Evolutionary conservation across 2,797 vertebrate genomes (phyloP).

Genomic region (Danio kyathit): DNA sequence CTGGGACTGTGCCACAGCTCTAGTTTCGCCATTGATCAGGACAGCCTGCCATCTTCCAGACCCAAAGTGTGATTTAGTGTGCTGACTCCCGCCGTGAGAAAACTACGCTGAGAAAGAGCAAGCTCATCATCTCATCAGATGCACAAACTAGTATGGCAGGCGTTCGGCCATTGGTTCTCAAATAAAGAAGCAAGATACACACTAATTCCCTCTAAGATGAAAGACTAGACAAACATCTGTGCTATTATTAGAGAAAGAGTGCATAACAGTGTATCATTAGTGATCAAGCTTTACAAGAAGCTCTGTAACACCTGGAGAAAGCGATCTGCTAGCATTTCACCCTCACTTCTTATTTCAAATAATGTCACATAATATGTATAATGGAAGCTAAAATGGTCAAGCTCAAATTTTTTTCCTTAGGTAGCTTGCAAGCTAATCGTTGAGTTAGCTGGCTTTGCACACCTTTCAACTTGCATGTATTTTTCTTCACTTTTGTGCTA

Average conservation of each 20-base stretch:
- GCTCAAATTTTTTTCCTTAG: neutral
- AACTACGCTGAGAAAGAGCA: slow-evolving; percentile 42
- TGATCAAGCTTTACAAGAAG: neutral
- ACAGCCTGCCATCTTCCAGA: slow-evolving; percentile 32
- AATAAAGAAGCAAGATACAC: slow-evolving; percentile 8
- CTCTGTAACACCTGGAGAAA: neutral
- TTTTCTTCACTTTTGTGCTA: too few relatives aligned
- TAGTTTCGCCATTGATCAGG: slow-evolving; percentile 52
- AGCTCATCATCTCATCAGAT: slow-evolving; percentile 47
- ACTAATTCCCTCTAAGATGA: neutral
- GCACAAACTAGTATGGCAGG: slow-evolving; percentile 30
- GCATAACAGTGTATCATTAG: neutral
- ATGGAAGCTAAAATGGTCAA: neutral
- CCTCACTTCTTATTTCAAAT: neutral
- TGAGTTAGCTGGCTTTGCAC: neutral
- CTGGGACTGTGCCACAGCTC: slow-evolving; percentile 31
- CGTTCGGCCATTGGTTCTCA: slow-evolving; percentile 27
- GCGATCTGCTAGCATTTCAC: neutral
- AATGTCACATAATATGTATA: neutral
- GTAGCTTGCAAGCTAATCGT: neutral
- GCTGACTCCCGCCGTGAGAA: slow-evolving; percentile 34
- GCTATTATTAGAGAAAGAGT: neutral
- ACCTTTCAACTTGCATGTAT: too few relatives aligned
- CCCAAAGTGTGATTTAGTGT: slow-evolving; percentile 36
- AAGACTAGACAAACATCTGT: neutral